Conservation (phyloP, 2,888 invertebrate species). For the Tenthredo notha region DNA sequence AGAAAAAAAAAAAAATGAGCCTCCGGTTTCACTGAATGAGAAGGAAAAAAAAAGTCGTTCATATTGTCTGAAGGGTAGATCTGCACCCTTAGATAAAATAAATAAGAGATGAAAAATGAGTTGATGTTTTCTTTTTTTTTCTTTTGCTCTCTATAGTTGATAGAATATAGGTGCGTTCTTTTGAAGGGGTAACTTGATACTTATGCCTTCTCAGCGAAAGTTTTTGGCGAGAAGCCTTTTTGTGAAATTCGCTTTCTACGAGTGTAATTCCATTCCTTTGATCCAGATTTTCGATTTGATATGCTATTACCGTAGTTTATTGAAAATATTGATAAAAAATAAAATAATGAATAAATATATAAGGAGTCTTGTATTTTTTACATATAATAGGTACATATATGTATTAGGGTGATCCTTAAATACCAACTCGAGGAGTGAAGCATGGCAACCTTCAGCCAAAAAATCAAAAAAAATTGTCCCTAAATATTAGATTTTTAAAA, state of each 20-base stretch:
- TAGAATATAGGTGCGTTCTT: background rate
- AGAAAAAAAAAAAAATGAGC: background rate
- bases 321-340: background rate
- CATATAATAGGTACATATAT: too few relatives aligned
- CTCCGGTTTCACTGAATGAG: background rate
- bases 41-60: background rate
- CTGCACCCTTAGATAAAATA: background rate
- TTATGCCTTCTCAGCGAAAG: background rate
- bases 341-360: too few relatives aligned
- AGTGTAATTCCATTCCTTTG: constrained; percentile 6
- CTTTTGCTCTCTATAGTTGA: too few relatives aligned
- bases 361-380: too few relatives aligned
- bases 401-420: too few relatives aligned
- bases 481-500: too few relatives aligned
- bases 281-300: background rate
- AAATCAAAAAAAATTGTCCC: too few relatives aligned
- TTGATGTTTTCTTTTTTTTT: too few relatives aligned
- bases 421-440: too few relatives aligned
- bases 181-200: background rate
- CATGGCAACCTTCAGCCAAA: too few relatives aligned
- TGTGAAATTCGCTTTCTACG: constrained; percentile 8
- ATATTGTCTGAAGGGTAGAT: background rate
- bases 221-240: background rate
- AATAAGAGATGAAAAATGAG: background rate
- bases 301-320: too few relatives aligned